Base-by-base conservation (phyloP, 1,140 invertebrate genomes). In the Monomorium pharaonis region DNA sequence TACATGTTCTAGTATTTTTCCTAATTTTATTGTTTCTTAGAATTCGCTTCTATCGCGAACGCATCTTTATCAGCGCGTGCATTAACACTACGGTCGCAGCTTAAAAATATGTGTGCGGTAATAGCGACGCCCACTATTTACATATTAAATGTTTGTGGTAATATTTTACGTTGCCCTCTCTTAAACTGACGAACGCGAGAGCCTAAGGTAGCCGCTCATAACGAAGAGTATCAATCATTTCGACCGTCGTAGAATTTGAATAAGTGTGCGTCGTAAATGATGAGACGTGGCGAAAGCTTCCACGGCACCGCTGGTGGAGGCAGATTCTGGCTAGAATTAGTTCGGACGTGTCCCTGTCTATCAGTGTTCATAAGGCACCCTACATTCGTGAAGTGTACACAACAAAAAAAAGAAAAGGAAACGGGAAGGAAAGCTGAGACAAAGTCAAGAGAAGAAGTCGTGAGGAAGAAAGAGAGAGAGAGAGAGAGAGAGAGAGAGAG, bases 231-330 rank as follows among this genome's bases (percentile, higher is more conserved):
- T 93, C 88, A 92, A 93, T 93, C 92, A 93, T 65, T 84, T 65
- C 49, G 30, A 30, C 58, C 49, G 69, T 72, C 80, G 60, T 83
- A 65, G 78, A 92, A 92, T 92, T 89, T 92, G 92, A 92, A 93
- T 92, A 90, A 93, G 92, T 92, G 92, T 86, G 90, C 91, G 89
- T 87, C 91, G 89, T 93, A 94, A 93, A 89, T 92, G 93, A 94
- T 92, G 92, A 94, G 93, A 94, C 93, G 93, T 93, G 93, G 89
- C 89, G 91, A 94, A 93, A 94, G 93, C 92, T 94, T 93, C 92
- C 80, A 88, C 60, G 51, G 78, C 56, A 76, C 62, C 69, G 47
- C n/a, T 51, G 51, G 63, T 54, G 37, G 67, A 72, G 47, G 42
- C 16, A 74, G 54, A 70, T 65, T 62, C n/a, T 27, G 44, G 56